Percentiles rank a stretch among this genome's conserved stretches.
Evolutionary conservation across 2,113 vertebrate species (phyloP).

Genomic region (Melanocharis versteri): DNA sequence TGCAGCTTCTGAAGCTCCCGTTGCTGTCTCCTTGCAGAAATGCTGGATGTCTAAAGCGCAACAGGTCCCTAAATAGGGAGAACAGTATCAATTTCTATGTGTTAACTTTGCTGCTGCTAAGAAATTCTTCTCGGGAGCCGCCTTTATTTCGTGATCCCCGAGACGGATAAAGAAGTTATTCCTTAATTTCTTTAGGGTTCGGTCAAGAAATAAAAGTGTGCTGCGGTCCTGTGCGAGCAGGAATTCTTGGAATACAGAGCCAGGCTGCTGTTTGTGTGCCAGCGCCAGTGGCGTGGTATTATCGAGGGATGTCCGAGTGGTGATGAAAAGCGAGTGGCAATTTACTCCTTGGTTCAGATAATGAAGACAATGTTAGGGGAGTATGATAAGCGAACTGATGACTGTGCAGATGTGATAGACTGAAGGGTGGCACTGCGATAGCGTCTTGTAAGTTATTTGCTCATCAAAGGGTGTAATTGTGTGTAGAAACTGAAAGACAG

Average conservation of each 20-base stretch:
- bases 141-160: accelerated
- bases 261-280: not conserved
- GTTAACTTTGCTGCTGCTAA: not conserved
- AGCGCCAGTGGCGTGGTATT: accelerated
- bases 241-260: not conserved
- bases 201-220: not conserved
- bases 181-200: not conserved
- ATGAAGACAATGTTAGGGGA: not conserved
- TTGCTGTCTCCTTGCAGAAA: not conserved
- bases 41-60: not conserved
- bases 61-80: not conserved
- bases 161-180: not conserved
- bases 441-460: not conserved
- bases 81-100: not conserved
- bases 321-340: not conserved
- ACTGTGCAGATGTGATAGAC: not conserved
- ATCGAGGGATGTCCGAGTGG: not conserved
- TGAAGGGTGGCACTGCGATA: not conserved
- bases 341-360: not conserved
- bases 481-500: not conserved
- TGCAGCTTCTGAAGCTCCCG: not conserved
- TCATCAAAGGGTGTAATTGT: not conserved
- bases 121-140: not conserved
- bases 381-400: not conserved
- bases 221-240: not conserved